Base-by-base conservation (phyloP, 2,113 vertebrate species). In the Empidonax alnorum region DNA sequence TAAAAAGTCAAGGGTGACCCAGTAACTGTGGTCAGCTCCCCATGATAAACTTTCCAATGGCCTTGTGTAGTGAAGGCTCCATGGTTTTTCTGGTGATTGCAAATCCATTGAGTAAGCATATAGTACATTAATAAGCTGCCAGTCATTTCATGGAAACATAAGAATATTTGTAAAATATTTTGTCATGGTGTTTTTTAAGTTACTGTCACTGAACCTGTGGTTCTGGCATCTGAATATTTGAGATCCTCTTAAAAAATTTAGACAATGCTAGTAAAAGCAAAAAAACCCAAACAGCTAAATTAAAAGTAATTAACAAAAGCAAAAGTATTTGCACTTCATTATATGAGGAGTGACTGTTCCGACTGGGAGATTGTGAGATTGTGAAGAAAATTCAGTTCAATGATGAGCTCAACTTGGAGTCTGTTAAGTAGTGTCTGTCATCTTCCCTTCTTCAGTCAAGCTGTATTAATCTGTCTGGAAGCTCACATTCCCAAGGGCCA, bases 401-500 rank as follows among this genome's bases (percentile, higher is more conserved):
- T 53, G 66, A 83, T 93, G 74, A 84, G n/a, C 25, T 75, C 71
- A 35, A 20, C 52, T 75, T 63, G 41, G 46, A 87, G 66, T 62
- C 61, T 81, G 74, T 78, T 91, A 89, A 90, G 85, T 81, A 86
- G 77, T 89, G 79, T 92, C 94, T 97, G 91, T 84, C 53, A 16
- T 94, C 49, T 81, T 84, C 47, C 33, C 53, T 75, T 67, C 92
- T 96, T 84, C 96, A 95, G 88, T 92, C 86, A 93, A 91, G 96
- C 92, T 96, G 80, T 89, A 95, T 84, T 97, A 97, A 97, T 97
- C 85, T 96, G 96, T 96, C 93, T 97, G 94, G 94, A 96, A 97
- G 88, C 96, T 93, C 66, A 30, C 24, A 49, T 94, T 96, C 96
- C 93, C 90, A 84, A 69, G 69, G 90, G 96, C 86, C 73, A 75